Evolutionary conservation across 1,140 invertebrate genomes (phyloP).

Genomic region (Oedothorax gibbosus): DNA sequence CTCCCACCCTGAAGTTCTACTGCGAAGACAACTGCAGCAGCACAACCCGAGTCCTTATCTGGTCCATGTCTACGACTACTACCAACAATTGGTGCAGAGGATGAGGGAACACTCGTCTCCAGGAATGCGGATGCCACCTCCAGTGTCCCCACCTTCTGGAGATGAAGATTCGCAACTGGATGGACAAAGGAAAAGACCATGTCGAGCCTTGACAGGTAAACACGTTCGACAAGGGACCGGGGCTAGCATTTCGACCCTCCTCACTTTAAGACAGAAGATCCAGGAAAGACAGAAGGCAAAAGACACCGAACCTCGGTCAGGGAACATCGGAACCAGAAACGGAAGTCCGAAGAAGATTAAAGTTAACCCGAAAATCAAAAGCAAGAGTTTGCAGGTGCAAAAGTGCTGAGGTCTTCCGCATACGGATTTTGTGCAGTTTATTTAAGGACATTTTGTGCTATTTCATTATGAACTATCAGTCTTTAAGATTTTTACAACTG

Average conservation of each 20-base stretch:
- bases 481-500: too few relatives aligned
- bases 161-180: slow-evolving; percentile 48
- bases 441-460: too few relatives aligned
- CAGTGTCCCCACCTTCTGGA: slow-evolving; percentile 51
- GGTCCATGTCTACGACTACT: slow-evolving; percentile 60
- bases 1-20: slow-evolving; percentile 46
- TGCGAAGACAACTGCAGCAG: slow-evolving; percentile 41
- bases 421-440: too few relatives aligned
- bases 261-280: slow-evolving; percentile 70
- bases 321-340: slow-evolving; percentile 26
- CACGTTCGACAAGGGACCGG: slow-evolving; percentile 72
- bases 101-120: slow-evolving; percentile 36
- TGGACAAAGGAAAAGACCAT: slow-evolving; percentile 66
- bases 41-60: slow-evolving; percentile 34
- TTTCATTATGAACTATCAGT: too few relatives aligned
- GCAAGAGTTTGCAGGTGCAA: not conserved
- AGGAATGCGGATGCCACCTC: slow-evolving; percentile 56
- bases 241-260: slow-evolving; percentile 69
- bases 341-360: slow-evolving; percentile 22
- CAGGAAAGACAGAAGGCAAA: slow-evolving; percentile 69
- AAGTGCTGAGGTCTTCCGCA: not conserved
- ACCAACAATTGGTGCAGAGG: slow-evolving; percentile 59
- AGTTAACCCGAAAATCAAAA: slow-evolving; percentile 2
- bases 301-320: slow-evolving; percentile 57
- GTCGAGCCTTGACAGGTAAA: slow-evolving; percentile 70